These are phyloP conservation scores for Malacoraja senta DNA, from an alignment of 2,797 vertebrate genomes.

Conservation along the genomic window DNA sequence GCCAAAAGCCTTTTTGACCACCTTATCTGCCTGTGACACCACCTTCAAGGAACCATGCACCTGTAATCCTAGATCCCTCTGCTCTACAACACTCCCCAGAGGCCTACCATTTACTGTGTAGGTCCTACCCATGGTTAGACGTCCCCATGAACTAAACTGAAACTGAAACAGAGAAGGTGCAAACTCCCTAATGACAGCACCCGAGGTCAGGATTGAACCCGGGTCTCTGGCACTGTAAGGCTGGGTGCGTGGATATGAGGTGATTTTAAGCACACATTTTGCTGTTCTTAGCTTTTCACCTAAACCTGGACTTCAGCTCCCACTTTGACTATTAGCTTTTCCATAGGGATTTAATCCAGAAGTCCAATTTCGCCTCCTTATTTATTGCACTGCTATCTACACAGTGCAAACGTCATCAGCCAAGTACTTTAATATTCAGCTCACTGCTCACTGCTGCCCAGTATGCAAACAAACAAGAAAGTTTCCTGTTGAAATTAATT, in stretches of 20 bases:
- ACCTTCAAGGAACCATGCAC: too few relatives aligned
- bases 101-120: too few relatives aligned
- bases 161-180: too few relatives aligned
- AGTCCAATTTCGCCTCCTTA: not conserved
- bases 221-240: not conserved
- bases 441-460: not conserved
- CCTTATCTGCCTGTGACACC: too few relatives aligned
- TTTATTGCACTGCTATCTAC: not conserved
- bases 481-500: not conserved
- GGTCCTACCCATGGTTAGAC: too few relatives aligned
- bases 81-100: too few relatives aligned
- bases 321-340: not conserved
- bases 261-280: not conserved
- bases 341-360: not conserved
- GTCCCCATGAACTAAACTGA: too few relatives aligned
- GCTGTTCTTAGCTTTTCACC: not conserved
- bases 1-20: too few relatives aligned
- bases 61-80: too few relatives aligned
- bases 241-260: not conserved
- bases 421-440: conserved; percentile 1
- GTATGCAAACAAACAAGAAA: not conserved
- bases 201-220: too few relatives aligned
- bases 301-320: not conserved
- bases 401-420: not conserved
- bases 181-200: too few relatives aligned